phyloP scores from a whole-genome alignment of 1,140 invertebrate species.

The Cotesia glomerata region DNA sequence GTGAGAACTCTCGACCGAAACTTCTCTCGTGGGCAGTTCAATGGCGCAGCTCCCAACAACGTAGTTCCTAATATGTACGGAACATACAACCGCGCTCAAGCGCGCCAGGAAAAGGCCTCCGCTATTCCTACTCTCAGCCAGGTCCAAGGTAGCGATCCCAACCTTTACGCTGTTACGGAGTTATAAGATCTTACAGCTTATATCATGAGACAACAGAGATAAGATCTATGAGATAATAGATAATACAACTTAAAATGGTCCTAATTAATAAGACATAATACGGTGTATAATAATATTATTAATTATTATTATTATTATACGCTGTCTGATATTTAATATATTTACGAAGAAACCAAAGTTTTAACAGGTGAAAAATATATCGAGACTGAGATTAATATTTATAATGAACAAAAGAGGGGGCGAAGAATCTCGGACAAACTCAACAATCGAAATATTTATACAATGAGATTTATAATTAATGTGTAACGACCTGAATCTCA shows the following conservation, averaged over 20 bases:
- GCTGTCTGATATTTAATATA: not conserved
- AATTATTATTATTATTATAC: too few relatives aligned
- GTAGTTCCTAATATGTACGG: constrained; percentile 62
- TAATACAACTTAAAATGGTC: constrained; percentile 1
- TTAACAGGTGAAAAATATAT: constrained; percentile 27
- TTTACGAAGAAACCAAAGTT: constrained; percentile 31
- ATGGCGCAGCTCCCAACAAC: constrained; percentile 50
- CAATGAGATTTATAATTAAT: not conserved
- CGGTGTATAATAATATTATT: too few relatives aligned
- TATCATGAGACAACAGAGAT: too few relatives aligned
- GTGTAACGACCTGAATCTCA: too few relatives aligned
- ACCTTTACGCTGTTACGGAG: constrained; percentile 61
- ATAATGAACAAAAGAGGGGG: constrained; percentile 25
- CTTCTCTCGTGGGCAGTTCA: constrained; percentile 57
- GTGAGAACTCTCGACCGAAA: constrained; percentile 60
- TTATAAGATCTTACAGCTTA: constrained; percentile 48
- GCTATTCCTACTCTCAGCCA: constrained; percentile 58
- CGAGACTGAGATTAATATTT: constrained; percentile 14
- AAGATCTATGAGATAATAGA: too few relatives aligned
- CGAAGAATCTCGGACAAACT: constrained; percentile 11
- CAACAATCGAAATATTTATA: not conserved
- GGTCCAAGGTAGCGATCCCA: constrained; percentile 61
- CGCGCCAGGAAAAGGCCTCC: constrained; percentile 54
- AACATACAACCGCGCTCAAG: constrained; percentile 57
- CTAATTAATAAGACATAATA: not conserved